Evolutionary conservation across 2,888 invertebrate species (phyloP).

Genomic region (Polyploca ridens): DNA sequence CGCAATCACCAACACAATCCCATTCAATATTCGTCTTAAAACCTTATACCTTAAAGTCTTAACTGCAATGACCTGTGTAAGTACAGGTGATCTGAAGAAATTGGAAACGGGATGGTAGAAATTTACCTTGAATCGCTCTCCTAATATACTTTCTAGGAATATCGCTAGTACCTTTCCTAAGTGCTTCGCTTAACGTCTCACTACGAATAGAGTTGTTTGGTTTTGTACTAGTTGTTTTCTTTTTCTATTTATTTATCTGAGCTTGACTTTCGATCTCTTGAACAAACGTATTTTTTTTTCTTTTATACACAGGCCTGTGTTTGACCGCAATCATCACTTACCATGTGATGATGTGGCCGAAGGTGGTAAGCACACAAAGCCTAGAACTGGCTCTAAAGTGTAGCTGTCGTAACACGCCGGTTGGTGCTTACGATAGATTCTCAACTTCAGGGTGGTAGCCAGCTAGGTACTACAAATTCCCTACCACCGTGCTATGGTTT

Average conservation of each 20-base stretch:
- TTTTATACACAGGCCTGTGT: no score
- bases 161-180: background rate
- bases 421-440: no score
- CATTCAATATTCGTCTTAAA: background rate
- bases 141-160: conserved; percentile 11
- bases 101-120: conserved; percentile 5
- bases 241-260: background rate
- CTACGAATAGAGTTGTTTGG: background rate
- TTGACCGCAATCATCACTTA: background rate
- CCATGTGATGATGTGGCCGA: no score
- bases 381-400: no score
- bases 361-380: no score
- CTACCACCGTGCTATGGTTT: no score
- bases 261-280: background rate
- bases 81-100: background rate
- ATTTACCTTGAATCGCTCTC: conserved; percentile 9
- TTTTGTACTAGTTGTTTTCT: background rate
- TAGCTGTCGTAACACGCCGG: no score
- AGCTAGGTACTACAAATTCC: no score
- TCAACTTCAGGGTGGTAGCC: no score
- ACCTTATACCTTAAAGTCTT: background rate
- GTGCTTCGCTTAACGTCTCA: background rate
- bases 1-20: background rate
- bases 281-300: background rate
- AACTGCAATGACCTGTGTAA: background rate